These are phyloP conservation scores for Cercopithecus mitis DNA, from an alignment of 2,797 vertebrate genomes.

Conservation along the genomic window DNA sequence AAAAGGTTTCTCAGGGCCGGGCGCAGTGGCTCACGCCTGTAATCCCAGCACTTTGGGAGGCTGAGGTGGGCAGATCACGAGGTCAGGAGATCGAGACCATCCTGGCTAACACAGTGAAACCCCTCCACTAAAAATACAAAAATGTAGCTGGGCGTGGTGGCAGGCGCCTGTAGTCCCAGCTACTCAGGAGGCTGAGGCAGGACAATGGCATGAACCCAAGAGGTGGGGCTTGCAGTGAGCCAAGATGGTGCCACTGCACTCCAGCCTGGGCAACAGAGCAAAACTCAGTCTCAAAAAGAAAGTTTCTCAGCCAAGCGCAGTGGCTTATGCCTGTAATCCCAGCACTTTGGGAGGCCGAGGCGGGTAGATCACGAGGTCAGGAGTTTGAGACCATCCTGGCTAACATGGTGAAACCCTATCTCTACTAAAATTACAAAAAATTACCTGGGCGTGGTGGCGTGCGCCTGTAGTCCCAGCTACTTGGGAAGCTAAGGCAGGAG, in stretches of 20 bases:
- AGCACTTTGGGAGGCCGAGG: neutral
- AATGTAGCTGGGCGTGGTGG: no score
- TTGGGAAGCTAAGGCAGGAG: neutral
- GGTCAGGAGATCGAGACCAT: neutral
- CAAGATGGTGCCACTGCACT: no score
- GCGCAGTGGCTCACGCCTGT: neutral
- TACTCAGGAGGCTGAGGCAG: no score
- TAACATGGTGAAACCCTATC: neutral
- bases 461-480: neutral
- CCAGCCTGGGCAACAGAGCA: no score
- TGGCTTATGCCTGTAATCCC: neutral
- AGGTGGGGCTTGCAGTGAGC: no score
- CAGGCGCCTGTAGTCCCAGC: no score
- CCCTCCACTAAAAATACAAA: neutral
- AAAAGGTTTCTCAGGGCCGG: neutral
- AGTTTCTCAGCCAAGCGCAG: neutral
- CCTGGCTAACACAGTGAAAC: neutral
- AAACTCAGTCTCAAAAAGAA: neutral
- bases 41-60: neutral
- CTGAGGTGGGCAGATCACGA: neutral
- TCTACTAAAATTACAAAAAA: neutral
- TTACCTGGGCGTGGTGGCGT: rapidly evolving
- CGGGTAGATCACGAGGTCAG: neutral
- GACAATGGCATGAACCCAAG: no score
- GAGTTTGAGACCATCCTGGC: neutral